A percentile compares a stretch with the other conserved stretches of the same genome.
These are phyloP conservation scores for Anniella stebbinsi DNA, from an alignment of 2,797 vertebrate species.

Conservation along the genomic window DNA sequence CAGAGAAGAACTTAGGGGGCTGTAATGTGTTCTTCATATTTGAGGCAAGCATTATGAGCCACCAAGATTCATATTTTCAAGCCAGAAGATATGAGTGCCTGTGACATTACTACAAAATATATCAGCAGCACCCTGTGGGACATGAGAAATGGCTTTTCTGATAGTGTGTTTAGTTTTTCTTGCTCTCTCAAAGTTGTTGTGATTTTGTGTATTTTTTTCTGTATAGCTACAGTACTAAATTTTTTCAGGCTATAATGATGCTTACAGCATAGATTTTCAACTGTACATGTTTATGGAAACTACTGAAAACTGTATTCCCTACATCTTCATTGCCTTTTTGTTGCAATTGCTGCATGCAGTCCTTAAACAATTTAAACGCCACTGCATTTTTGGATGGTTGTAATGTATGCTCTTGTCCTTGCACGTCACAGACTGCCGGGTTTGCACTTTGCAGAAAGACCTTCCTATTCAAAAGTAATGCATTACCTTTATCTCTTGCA, in stretches of 20 bases:
- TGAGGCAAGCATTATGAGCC: not conserved
- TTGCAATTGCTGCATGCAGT: not conserved
- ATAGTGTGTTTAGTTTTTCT: not conserved
- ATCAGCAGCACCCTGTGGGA: not conserved
- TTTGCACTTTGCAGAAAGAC: conserved; percentile 1
- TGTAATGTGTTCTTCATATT: not conserved
- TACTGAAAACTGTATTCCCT: not conserved
- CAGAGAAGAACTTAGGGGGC: not conserved
- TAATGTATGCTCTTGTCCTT: conserved; percentile 20
- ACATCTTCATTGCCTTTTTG: not conserved
- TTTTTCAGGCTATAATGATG: not conserved
- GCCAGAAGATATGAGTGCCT: not conserved
- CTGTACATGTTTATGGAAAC: not conserved
- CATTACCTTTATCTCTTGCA: conserved; percentile 16
- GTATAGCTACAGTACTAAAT: not conserved
- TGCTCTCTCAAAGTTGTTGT: not conserved
- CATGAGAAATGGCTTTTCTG: not conserved
- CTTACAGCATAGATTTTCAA: not conserved
- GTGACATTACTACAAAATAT: not conserved
- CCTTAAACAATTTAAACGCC: not conserved
- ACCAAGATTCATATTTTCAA: not conserved
- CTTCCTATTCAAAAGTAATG: conserved; percentile 18
- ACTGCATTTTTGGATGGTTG: not conserved
- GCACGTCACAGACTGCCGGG: not conserved
- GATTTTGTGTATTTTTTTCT: not conserved